phyloP scores from a whole-genome alignment of 1,140 invertebrate species.

The Pinna nobilis region DNA sequence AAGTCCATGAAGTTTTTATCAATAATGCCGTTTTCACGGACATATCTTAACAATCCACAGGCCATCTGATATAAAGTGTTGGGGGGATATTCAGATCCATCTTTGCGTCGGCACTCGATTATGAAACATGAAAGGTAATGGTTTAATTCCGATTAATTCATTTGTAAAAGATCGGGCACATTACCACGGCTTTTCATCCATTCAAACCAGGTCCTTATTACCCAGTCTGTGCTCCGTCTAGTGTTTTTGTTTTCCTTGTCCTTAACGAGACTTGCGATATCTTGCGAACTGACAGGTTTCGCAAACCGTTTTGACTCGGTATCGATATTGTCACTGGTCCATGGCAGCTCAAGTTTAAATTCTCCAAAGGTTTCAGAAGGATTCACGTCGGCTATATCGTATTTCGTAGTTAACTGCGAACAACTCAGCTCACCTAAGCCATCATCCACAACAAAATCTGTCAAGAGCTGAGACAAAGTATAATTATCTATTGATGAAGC shows the following conservation, averaged over 20 bases:
- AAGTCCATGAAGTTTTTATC: conserved; percentile 19
- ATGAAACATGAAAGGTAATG: conserved; percentile 4
- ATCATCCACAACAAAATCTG: too few relatives aligned
- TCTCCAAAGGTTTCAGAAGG: too few relatives aligned
- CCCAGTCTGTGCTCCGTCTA: background rate
- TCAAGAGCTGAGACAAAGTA: too few relatives aligned
- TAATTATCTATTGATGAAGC: too few relatives aligned
- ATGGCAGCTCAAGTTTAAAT: too few relatives aligned
- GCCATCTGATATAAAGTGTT: background rate
- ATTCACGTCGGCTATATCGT: too few relatives aligned
- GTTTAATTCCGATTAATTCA: background rate
- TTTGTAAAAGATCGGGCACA: background rate
- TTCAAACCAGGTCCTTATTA: background rate
- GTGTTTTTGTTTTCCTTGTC: background rate
- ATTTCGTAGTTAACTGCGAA: too few relatives aligned
- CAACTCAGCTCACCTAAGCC: too few relatives aligned
- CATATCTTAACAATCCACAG: conserved; percentile 13
- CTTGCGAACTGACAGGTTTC: background rate
- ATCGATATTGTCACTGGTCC: background rate
- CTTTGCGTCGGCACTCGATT: background rate
- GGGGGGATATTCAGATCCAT: background rate
- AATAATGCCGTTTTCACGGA: conserved; percentile 10
- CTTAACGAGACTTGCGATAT: background rate
- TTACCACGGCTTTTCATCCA: background rate
- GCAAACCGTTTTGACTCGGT: too few relatives aligned